A percentile compares a stretch with the other conserved stretches of the same genome.
These are phyloP conservation scores for Drosophila navojoa DNA, from an alignment of 1,140 invertebrate species.

Conservation along the genomic window DNA sequence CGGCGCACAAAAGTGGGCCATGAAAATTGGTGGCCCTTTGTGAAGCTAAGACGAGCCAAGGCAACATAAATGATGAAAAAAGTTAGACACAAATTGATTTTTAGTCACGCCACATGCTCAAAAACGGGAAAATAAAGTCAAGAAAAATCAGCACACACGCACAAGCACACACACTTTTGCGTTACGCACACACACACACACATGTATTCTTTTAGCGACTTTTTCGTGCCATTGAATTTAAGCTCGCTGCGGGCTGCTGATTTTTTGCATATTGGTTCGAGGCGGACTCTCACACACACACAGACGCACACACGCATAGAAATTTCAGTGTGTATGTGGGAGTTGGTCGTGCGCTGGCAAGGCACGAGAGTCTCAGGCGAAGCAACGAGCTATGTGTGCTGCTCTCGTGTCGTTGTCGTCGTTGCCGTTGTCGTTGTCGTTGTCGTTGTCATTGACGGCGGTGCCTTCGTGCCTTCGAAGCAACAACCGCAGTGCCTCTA, in stretches of 20 bases:
- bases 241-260: constrained; percentile 46
- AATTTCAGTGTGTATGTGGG: constrained; percentile 66
- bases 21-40: constrained; percentile 42
- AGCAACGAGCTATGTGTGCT: constrained; percentile 20
- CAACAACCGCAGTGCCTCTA: constrained; percentile 66
- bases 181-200: neutral
- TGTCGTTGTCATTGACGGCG: constrained; percentile 27
- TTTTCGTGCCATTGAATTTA: constrained; percentile 57
- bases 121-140: constrained; percentile 44
- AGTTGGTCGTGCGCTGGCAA: constrained; percentile 52
- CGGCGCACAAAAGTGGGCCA: constrained; percentile 52
- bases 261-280: constrained; percentile 54
- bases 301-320: constrained; percentile 5
- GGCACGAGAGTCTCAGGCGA: constrained; percentile 41
- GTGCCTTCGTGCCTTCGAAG: constrained; percentile 58
- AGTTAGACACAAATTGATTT: constrained; percentile 66
- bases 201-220: constrained; percentile 35
- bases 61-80: constrained; percentile 29
- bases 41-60: constrained; percentile 12
- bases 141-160: constrained; percentile 41
- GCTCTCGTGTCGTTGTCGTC: constrained; percentile 32
- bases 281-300: constrained; percentile 1
- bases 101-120: constrained; percentile 45
- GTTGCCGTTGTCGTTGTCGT: constrained; percentile 14
- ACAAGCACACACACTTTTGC: neutral